Base-by-base conservation (phyloP, 2,113 vertebrate genomes). In the Lophotis ruficrista region DNA sequence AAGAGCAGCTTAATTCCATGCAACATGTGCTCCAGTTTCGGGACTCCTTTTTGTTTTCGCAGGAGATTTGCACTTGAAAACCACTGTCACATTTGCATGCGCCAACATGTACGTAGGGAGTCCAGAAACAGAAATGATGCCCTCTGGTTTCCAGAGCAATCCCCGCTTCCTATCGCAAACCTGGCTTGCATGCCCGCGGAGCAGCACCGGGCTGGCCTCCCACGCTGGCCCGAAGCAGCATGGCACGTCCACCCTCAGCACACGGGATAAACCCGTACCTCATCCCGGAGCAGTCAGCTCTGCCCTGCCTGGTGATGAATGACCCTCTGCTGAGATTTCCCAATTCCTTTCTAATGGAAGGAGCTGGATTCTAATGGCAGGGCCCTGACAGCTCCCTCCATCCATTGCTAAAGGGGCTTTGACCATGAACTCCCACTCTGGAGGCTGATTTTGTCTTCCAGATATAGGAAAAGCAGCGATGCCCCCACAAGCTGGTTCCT, bases 41-140 rank as follows among this genome's bases (percentile, higher is more conserved):
- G 76, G 86, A 51, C 47, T 92, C 56, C 68, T 70, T 71, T 93
- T 94, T 94, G 91, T 94, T 91, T 91, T 20, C 69, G 2, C 69
- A 2, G 51, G 51, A 68, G 76, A 92, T 95, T 95, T 94, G 95
- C 96, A 83, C 96, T 95, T 92, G 92, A 96, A 95, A 95, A 97
- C 72, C 90, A 5, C 94, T 62, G 71, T 68, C 87, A 58, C 35
- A 95, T 94, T 83, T 86, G 93, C 93, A 89, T 90, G 91, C 35
- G 3, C 64, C 47, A 87, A 75, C 85, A 37, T 58, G 69, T 7
- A 22, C 10, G 1, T 35, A 13, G 17, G 17, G 25, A 3, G 68
- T 24, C 90, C 77, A 57, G 94, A 2, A 31, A 4, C 48, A 56
- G 80, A 70, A 60, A 41, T 3, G 68, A 65, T 93, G 76, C 88